Base-by-base conservation (phyloP, 2,888 invertebrate species). In the Shargacucullia verbasci region DNA sequence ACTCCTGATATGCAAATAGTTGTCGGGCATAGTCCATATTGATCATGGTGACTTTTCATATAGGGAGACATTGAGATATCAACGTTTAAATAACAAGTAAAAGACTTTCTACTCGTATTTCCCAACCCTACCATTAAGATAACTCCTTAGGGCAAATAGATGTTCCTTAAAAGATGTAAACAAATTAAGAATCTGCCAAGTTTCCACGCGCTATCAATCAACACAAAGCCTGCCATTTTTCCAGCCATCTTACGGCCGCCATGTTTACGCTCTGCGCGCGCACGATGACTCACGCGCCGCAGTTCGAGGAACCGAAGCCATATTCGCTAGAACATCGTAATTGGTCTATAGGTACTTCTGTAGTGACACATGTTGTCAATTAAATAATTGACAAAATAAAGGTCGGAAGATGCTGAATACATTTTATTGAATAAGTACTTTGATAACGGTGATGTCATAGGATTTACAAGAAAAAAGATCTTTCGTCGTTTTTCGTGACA, bases 201-300 rank as follows among this genome's bases (percentile, higher is more conserved):
- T 4, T 29, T 6, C 29, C 1, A 29, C 1, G 4, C 5, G 1
- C 1, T 29, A 29, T 29, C 1, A 5, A 25, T 11, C 12, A 43
- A 5, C 14, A 31, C 10, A 14, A 7, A 6, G 1, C 6, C 38
- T 0, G 12, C 12, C 13, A n/a, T 10, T 27, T 12, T 33, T 7
- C 20, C 43, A 39, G 27, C 43, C 52, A 13, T 20, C 41, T 43
- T 41, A 11, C 54, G 7, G 20, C 40, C 1, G 12, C 11, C 15
- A 9, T 57, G 52, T 52, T 52, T 52, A 57, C 57, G 11, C 27
- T 37, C 20, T 40, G 54, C 57, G 44, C 47, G 27, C 56, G 56
- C 44, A 40, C 39, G 37, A 9, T 31, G 45, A 45, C 13, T 39
- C 34, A 45, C 39, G 3, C 15, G 14, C 37, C n/a, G n/a, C 27